phyloP scores from a whole-genome alignment of 2,797 vertebrate genomes.

The Tinamus major region DNA sequence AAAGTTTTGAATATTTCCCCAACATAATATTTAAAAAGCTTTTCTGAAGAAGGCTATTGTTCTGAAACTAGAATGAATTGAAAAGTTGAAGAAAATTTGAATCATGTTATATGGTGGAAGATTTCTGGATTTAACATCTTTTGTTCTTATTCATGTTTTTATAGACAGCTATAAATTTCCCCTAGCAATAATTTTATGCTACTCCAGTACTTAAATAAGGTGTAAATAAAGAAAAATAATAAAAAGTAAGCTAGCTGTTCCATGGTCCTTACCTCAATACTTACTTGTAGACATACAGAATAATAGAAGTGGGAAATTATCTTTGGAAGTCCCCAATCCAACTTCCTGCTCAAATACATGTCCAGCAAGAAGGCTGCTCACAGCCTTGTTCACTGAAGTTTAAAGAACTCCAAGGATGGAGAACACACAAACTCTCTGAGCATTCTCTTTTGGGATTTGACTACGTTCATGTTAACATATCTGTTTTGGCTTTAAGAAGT shows the following conservation, averaged over 20 bases:
- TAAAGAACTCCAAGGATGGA: neutral
- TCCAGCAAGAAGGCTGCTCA: neutral
- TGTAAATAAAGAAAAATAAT: neutral
- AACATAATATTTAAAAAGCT: neutral
- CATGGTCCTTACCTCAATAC: neutral
- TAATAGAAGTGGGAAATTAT: neutral
- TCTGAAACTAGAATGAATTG: neutral
- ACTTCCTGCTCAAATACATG: neutral
- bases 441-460: neutral
- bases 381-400: accelerated
- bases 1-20: neutral
- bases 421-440: neutral
- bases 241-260: neutral
- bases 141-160: neutral
- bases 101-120: neutral
- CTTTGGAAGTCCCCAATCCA: neutral
- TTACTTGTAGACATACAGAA: neutral
- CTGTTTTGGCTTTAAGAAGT: neutral
- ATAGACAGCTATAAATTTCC: neutral
- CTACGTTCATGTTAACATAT: neutral
- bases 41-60: neutral
- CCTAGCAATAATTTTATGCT: neutral
- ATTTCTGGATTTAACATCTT: neutral
- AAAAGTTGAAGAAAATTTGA: neutral
- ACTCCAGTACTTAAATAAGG: neutral